Conservation (phyloP, 2,113 vertebrate genomes). For the Lepidothrix coronata region DNA sequence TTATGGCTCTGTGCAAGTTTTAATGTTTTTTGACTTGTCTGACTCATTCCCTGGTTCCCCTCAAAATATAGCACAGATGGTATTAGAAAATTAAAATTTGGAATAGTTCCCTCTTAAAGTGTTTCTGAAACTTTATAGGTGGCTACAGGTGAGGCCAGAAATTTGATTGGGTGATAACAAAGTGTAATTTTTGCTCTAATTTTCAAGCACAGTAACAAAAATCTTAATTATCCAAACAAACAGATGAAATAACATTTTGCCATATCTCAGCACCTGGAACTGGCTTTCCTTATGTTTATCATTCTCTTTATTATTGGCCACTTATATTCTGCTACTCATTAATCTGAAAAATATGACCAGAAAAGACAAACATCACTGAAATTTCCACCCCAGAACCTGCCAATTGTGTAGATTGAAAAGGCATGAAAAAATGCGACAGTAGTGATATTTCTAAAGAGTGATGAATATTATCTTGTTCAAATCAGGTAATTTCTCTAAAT, state of each 20-base stretch:
- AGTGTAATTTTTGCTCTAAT: background rate
- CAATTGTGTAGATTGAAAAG: background rate
- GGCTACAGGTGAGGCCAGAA: background rate
- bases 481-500: background rate
- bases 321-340: background rate
- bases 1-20: background rate
- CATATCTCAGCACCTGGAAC: background rate
- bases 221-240: background rate
- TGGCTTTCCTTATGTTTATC: background rate
- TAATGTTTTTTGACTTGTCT: background rate
- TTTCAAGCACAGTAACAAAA: background rate
- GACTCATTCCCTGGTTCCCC: background rate
- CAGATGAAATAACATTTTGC: background rate
- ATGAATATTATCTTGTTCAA: background rate
- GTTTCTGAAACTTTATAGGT: background rate
- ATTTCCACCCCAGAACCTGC: background rate
- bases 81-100: background rate
- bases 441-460: background rate
- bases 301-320: background rate
- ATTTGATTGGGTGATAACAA: background rate
- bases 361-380: background rate
- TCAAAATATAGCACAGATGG: background rate
- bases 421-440: background rate
- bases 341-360: background rate
- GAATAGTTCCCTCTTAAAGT: background rate